phyloP scores from a whole-genome alignment of 2,797 vertebrate species.

The Cryptoprocta ferox region DNA sequence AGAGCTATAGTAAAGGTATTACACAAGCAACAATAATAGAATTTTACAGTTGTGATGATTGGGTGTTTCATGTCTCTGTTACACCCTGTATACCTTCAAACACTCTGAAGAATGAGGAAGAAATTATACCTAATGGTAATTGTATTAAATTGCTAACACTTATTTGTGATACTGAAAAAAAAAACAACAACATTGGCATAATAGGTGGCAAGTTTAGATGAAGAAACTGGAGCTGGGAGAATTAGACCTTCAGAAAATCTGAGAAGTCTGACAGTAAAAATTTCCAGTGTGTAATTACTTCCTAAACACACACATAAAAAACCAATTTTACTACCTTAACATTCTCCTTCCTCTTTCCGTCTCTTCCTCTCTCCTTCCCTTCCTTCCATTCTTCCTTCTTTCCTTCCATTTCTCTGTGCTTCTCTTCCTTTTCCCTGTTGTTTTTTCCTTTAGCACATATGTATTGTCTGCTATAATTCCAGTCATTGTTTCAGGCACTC shows the following conservation, averaged over 20 bases:
- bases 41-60: not conserved
- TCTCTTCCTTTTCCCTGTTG: too few relatives aligned
- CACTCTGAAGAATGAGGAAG: slow-evolving; percentile 55
- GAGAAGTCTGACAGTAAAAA: not conserved
- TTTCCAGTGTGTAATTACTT: not conserved
- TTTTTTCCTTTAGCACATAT: not conserved
- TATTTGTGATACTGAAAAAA: not conserved
- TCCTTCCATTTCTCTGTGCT: too few relatives aligned
- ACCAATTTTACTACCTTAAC: not conserved
- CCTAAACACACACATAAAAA: not conserved
- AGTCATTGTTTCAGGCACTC: not conserved
- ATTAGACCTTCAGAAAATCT: not conserved
- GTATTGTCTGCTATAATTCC: not conserved
- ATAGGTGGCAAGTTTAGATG: not conserved
- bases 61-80: not conserved
- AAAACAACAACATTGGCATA: not conserved
- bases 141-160: not conserved
- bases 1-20: not conserved
- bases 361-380: accelerated
- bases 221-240: not conserved
- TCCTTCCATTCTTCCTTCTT: accelerated
- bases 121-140: not conserved
- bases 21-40: not conserved
- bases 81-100: not conserved
- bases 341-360: not conserved